Evolutionary conservation across 1,140 invertebrate genomes (phyloP).

Genomic region (Drosophila nigromelanica): DNA sequence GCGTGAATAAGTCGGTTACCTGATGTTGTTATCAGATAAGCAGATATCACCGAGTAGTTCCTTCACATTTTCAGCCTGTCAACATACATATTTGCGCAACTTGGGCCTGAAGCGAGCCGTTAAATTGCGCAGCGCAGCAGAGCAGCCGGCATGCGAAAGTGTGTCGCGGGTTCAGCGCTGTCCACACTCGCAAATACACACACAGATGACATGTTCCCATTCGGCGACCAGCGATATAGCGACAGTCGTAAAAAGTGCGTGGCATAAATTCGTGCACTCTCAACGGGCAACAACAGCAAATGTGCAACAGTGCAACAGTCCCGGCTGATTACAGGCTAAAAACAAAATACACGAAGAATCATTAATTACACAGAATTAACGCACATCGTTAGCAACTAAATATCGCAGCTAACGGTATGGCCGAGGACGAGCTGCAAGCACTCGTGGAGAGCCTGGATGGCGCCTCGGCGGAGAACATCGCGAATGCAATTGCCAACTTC

Average conservation of each 20-base stretch:
- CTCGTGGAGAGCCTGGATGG: conserved; percentile 66
- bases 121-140: conserved; percentile 40
- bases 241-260: conserved; percentile 7
- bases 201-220: conserved; percentile 17
- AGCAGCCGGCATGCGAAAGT: conserved; percentile 18
- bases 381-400: background rate
- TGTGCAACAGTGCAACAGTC: conserved; percentile 28
- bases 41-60: conserved; percentile 28
- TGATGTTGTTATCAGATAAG: conserved; percentile 30
- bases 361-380: conserved; percentile 10
- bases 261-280: background rate
- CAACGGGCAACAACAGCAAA: conserved; percentile 1
- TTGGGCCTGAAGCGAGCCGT: conserved; percentile 26
- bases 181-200: conserved; percentile 26
- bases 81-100: conserved; percentile 44
- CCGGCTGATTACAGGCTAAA: conserved; percentile 4
- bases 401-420: conserved; percentile 37
- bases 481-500: conserved; percentile 69
- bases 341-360: background rate
- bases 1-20: conserved; percentile 36
- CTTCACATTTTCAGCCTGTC: conserved; percentile 27
- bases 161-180: conserved; percentile 34
- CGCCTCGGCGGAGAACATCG: conserved; percentile 52
- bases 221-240: background rate
- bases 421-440: conserved; percentile 67